Evolutionary conservation across 2,888 invertebrate species (phyloP).

Genomic region (Anthophora plumipes): DNA sequence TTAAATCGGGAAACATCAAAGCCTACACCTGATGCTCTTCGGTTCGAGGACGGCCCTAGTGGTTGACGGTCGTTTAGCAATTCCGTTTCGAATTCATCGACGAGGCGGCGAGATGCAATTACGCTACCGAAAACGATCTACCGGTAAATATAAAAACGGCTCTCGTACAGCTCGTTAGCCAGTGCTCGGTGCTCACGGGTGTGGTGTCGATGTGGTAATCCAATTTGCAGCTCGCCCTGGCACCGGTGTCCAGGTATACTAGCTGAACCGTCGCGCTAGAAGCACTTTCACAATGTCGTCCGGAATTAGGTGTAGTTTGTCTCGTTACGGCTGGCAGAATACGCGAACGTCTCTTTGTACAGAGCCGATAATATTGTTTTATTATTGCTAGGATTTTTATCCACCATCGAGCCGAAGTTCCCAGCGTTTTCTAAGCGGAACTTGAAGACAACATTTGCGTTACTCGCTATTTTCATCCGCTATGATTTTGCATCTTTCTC

Average conservation of each 20-base stretch:
- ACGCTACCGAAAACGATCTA: constrained; percentile 53
- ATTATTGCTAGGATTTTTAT: constrained; percentile 49
- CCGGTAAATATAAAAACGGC: constrained; percentile 59
- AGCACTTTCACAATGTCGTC: constrained; percentile 60
- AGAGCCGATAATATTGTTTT: constrained; percentile 59
- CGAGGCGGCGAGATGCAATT: constrained; percentile 45
- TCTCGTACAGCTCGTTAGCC: constrained; percentile 60
- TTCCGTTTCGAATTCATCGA: constrained; percentile 35
- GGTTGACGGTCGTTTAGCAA: constrained; percentile 27
- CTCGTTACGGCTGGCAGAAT: constrained; percentile 67
- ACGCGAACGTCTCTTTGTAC: constrained; percentile 62
- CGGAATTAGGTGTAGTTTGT: constrained; percentile 71
- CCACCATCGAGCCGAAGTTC: not conserved
- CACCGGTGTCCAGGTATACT: constrained; percentile 50
- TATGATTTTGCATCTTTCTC: too few species aligned
- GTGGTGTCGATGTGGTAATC: constrained; percentile 75
- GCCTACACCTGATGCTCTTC: constrained; percentile 1
- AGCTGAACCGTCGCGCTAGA: constrained; percentile 28
- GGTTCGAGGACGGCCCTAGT: not conserved
- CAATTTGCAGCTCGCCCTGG: constrained; percentile 74
- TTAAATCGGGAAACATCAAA: not conserved
- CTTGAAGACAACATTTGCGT: too few species aligned
- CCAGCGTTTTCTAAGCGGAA: too few species aligned
- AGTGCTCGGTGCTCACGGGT: constrained; percentile 44
- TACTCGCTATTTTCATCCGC: too few species aligned